These are phyloP conservation scores for Psococerastis gibbosa DNA, from an alignment of 2,888 invertebrate species.

Conservation along the genomic window DNA sequence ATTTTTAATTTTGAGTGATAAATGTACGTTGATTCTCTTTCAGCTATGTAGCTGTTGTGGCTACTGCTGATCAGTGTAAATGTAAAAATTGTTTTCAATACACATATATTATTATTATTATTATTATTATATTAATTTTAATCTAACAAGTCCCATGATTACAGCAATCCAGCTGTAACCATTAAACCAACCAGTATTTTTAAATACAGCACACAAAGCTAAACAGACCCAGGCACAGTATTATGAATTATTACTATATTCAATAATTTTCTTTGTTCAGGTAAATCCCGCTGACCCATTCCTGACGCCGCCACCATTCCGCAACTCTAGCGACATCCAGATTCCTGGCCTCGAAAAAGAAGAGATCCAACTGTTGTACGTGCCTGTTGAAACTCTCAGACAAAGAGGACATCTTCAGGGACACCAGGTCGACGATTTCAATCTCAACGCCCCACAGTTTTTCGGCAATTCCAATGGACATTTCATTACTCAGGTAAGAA, in stretches of 20 bases:
- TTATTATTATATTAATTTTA: too few species aligned
- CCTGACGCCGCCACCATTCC: conserved; percentile 10
- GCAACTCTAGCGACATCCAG: conserved; percentile 14
- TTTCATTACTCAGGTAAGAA: background rate
- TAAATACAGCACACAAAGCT: conserved; percentile 13
- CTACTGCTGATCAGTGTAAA: too few species aligned
- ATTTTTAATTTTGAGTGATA: too few species aligned
- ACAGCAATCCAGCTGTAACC: too few species aligned
- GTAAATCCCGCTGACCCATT: conserved; percentile 14
- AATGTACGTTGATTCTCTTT: too few species aligned
- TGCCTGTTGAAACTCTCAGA: conserved; percentile 56
- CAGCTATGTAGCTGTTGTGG: too few species aligned
- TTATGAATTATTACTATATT: conserved; percentile 11
- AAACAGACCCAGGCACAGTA: conserved; percentile 10
- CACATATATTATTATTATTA: too few species aligned
- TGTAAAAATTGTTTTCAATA: too few species aligned
- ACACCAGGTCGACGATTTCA: background rate
- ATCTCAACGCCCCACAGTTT: too few species aligned
- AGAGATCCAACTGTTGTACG: conserved; percentile 61
- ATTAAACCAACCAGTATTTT: conserved; percentile 13
- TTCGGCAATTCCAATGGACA: too few species aligned
- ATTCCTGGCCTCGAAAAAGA: conserved; percentile 31
- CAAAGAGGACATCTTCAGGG: conserved; percentile 22
- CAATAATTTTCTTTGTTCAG: background rate
- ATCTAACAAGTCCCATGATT: too few species aligned